These are phyloP conservation scores for Ichneumon xanthorius DNA, from an alignment of 2,888 invertebrate genomes.

Conservation along the genomic window DNA sequence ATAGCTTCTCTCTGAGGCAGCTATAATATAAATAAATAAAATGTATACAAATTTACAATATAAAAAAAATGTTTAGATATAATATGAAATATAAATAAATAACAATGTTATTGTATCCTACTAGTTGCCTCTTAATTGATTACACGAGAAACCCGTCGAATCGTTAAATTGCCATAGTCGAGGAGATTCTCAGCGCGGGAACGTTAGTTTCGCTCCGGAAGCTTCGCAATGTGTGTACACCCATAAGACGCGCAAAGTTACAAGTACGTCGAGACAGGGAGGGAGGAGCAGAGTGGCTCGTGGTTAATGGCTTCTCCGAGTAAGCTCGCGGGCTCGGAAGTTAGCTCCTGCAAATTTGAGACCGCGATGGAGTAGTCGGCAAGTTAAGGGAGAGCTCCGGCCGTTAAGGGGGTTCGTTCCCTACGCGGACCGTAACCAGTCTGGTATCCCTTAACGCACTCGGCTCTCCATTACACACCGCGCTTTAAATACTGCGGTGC, in stretches of 20 bases:
- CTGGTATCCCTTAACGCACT: slow-evolving; percentile 1
- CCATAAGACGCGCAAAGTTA: slow-evolving; percentile 5
- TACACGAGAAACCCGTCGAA: not conserved
- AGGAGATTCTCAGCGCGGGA: not conserved
- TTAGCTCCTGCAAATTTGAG: slow-evolving; percentile 44
- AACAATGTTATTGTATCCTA: too few relatives aligned
- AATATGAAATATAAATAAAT: too few relatives aligned
- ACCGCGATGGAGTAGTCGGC: slow-evolving; percentile 18
- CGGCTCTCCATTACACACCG: not conserved
- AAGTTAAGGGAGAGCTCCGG: slow-evolving; percentile 11
- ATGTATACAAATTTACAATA: too few relatives aligned
- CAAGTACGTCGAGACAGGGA: not conserved
- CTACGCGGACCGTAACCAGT: not conserved
- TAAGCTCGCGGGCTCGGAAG: slow-evolving; percentile 24
- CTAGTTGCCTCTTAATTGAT: not conserved
- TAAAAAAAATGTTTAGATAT: too few relatives aligned
- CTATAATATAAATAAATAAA: too few relatives aligned
- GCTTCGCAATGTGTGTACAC: not conserved
- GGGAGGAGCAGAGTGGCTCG: slow-evolving; percentile 7
- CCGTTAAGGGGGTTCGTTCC: not conserved
- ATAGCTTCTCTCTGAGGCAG: too few relatives aligned
- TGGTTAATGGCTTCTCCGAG: slow-evolving; percentile 19
- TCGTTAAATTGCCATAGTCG: not conserved
- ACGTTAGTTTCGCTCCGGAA: not conserved
- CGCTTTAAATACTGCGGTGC: slow-evolving; percentile 2